Percentiles rank a stretch among this genome's conserved stretches.
Conservation (phyloP, 2,797 vertebrate species). For the Hydrolagus colliei region DNA sequence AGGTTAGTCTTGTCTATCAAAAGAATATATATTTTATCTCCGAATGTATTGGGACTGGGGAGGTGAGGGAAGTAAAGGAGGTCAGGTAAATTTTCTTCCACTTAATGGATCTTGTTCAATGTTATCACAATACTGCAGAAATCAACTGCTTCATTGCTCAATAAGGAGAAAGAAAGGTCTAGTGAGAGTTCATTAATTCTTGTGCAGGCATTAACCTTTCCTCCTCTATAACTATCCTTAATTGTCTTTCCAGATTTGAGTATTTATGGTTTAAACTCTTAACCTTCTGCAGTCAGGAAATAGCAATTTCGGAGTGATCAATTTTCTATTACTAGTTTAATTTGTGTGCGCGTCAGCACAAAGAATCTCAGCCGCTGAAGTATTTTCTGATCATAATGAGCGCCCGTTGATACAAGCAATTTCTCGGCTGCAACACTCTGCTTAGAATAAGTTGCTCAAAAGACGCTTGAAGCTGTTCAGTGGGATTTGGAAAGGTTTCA, state of each 20-base stretch:
- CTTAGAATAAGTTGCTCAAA: too few relatives aligned
- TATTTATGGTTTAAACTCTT: constrained; percentile 25
- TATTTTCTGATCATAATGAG: constrained; percentile 19
- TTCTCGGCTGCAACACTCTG: too few relatives aligned
- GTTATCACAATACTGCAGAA: constrained; percentile 4
- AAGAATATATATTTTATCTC: constrained; percentile 2
- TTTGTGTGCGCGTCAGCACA: constrained; percentile 3
- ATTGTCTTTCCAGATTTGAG: constrained; percentile 27
- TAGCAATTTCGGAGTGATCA: constrained; percentile 18
- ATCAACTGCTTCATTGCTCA: constrained; percentile 6
- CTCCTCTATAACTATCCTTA: constrained; percentile 14
- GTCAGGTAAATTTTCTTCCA: neutral
- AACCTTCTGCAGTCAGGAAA: constrained; percentile 26
- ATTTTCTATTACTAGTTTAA: constrained; percentile 15
- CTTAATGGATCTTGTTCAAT: neutral
- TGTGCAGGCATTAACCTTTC: constrained; percentile 16
- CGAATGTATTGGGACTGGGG: neutral
- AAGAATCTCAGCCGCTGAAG: neutral
- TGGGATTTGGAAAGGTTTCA: too few relatives aligned
- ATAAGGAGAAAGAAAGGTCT: neutral
- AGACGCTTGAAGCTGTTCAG: too few relatives aligned
- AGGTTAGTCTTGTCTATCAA: constrained; percentile 59
- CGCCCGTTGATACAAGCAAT: neutral
- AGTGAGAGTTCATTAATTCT: constrained; percentile 27
- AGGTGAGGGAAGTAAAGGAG: too few relatives aligned